Evolutionary conservation across 2,113 vertebrate species (phyloP).

Genomic region (Chiloscyllium plagiosum): DNA sequence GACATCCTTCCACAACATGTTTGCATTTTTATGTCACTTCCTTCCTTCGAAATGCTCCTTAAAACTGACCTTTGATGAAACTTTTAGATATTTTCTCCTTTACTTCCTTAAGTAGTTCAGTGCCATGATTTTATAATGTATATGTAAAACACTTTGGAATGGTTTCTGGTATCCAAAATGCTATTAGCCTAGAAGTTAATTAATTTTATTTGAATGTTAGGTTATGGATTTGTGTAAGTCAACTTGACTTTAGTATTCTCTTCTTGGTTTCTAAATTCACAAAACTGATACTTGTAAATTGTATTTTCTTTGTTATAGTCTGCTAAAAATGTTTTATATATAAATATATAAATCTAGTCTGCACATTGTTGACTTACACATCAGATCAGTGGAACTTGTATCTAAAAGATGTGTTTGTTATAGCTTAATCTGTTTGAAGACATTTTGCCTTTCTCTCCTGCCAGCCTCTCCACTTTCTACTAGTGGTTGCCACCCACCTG

Average conservation of each 20-base stretch:
- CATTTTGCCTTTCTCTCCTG: not conserved
- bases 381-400: not conserved
- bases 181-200: too few relatives aligned
- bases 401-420: not conserved
- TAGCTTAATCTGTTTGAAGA: not conserved
- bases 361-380: not conserved
- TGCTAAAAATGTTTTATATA: too few relatives aligned
- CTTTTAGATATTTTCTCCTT: too few relatives aligned
- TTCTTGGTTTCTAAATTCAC: not conserved
- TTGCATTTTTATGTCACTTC: too few relatives aligned
- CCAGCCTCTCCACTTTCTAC: not conserved
- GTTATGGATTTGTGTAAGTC: not conserved
- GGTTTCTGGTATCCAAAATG: too few relatives aligned
- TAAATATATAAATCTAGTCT: too few relatives aligned
- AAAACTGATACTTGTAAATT: not conserved
- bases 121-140: too few relatives aligned
- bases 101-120: too few relatives aligned
- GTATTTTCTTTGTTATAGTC: not conserved
- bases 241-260: not conserved
- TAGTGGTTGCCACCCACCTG: not conserved
- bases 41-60: too few relatives aligned
- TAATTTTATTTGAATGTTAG: not conserved
- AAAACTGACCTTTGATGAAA: too few relatives aligned
- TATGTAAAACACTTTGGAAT: too few relatives aligned
- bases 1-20: too few relatives aligned